Base-by-base conservation (phyloP, 2,797 vertebrate species). In the Tragelaphus oryx region DNA sequence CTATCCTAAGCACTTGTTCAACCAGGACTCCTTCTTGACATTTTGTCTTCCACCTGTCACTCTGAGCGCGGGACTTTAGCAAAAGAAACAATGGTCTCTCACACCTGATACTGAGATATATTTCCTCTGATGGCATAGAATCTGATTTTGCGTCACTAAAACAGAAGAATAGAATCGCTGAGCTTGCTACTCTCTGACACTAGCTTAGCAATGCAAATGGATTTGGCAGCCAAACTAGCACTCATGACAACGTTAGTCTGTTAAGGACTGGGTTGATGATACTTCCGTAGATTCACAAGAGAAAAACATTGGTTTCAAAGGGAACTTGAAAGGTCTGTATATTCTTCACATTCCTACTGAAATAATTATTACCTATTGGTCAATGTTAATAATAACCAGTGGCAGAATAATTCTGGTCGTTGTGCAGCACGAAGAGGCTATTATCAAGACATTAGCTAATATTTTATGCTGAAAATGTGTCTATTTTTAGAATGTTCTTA, bases 1-100 rank as follows among this genome's bases (percentile, higher is more conserved):
- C 9, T 91, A 71, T 97, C 76, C 68, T 81, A 97, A 98, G 96
- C 93, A 97, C 71, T 95, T 81, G 93, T 95, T 98, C 95, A 95
- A 87, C 88, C 71, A 92, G 87, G 93, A 96, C 94, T 98, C 97
- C 89, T 97, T 96, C 89, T 97, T 97, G 84, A 76, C 41, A 33
- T 60, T 93, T 95, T 97, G 7, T 75, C 65, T 96, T 62, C 71
- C 13, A 9, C 90, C 93, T 90, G 76, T 97, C 96, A 55, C 87
- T 97, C 55, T 9, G 14, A 96, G 93, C 93, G 59, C 96, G 95
- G 95, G 89, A 92, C 71, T 95, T 90, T n/a, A 52, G 55, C 68
- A 18, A 76, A 86, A 87, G 80, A 33, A 62, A 95, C 79, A 11
- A 4, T 60, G 41, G 10, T 37, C 57, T 60, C 1, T 71, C 78